Percentiles rank a stretch among this genome's conserved stretches.
Conservation (phyloP, 2,797 vertebrate species). For the Acipenser oxyrinchus region DNA sequence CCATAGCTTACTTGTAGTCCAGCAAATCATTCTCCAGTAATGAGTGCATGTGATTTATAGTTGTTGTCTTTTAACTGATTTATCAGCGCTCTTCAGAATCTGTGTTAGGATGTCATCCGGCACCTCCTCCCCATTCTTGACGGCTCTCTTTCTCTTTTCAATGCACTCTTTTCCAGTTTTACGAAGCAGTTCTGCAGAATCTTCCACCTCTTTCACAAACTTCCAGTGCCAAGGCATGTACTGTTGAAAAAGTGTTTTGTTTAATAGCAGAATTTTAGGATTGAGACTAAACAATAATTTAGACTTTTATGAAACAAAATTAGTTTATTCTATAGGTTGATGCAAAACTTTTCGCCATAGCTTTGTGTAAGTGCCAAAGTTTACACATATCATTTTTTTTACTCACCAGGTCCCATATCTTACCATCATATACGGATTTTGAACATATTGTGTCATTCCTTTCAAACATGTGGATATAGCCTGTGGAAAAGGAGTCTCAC, state of each 20-base stretch:
- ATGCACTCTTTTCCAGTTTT: conserved; percentile 70
- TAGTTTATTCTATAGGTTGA: too few relatives aligned
- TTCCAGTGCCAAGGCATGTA: conserved; percentile 59
- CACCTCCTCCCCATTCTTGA: conserved; percentile 58
- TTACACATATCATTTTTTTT: too few relatives aligned
- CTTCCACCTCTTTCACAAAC: conserved; percentile 54
- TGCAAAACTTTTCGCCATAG: too few relatives aligned
- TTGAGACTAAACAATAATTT: too few relatives aligned
- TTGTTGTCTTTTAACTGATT: conserved; percentile 23
- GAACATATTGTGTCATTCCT: conserved; percentile 26
- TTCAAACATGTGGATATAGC: conserved; percentile 57
- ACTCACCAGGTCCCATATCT: conserved; percentile 1
- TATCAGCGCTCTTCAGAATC: conserved; percentile 68
- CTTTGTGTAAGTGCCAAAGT: too few relatives aligned
- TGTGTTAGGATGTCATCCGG: conserved; percentile 78
- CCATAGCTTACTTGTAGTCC: too few relatives aligned
- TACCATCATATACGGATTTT: conserved; percentile 36
- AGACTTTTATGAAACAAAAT: too few relatives aligned
- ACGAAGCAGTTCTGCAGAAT: conserved; percentile 65
- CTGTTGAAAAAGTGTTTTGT: conserved; percentile 38
- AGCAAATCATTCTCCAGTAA: too few relatives aligned
- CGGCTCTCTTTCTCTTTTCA: conserved; percentile 55
- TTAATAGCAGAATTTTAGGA: too few relatives aligned
- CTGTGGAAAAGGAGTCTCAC: conserved; percentile 53
- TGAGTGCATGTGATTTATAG: too few relatives aligned